phyloP scores from a whole-genome alignment of 2,888 invertebrate genomes.

The Mythimna vitellina region DNA sequence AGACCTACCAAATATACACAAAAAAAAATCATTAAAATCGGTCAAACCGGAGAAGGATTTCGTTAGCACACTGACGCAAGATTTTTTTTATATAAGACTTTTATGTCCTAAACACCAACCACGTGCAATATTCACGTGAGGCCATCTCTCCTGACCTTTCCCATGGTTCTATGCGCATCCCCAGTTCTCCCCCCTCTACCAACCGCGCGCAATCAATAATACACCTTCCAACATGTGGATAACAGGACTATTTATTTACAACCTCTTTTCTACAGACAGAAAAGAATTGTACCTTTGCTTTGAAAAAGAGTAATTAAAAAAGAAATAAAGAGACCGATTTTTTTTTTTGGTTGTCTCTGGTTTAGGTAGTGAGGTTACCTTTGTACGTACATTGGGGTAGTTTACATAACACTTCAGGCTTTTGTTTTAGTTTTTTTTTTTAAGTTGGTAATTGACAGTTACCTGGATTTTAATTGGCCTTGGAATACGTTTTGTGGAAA shows the following conservation, averaged over 20 bases:
- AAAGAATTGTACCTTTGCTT: slow-evolving; percentile 6
- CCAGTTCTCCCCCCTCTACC: slow-evolving; percentile 68
- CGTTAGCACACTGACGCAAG: no score
- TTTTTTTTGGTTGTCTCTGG: neutral
- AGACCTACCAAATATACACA: no score
- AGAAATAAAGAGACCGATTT: neutral
- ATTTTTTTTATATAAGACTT: neutral
- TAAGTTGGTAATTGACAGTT: neutral
- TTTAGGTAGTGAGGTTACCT: slow-evolving; percentile 4
- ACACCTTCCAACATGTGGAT: slow-evolving; percentile 72
- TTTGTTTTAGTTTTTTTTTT: neutral
- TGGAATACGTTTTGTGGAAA: neutral
- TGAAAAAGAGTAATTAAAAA: slow-evolving; percentile 9
- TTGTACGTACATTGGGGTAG: neutral
- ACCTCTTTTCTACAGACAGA: slow-evolving; percentile 58
- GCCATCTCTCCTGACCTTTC: slow-evolving; percentile 80
- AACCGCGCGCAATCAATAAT: slow-evolving; percentile 80
- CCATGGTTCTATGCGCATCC: slow-evolving; percentile 77
- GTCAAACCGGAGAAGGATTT: no score
- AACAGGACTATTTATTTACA: slow-evolving; percentile 65
- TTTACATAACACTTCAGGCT: slow-evolving; percentile 38
- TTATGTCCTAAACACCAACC: slow-evolving; percentile 11
- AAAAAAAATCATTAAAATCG: no score
- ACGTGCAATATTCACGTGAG: slow-evolving; percentile 62
- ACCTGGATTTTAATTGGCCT: neutral